phyloP scores from a whole-genome alignment of 1,140 invertebrate genomes.

The Brachionus paranguensis region DNA sequence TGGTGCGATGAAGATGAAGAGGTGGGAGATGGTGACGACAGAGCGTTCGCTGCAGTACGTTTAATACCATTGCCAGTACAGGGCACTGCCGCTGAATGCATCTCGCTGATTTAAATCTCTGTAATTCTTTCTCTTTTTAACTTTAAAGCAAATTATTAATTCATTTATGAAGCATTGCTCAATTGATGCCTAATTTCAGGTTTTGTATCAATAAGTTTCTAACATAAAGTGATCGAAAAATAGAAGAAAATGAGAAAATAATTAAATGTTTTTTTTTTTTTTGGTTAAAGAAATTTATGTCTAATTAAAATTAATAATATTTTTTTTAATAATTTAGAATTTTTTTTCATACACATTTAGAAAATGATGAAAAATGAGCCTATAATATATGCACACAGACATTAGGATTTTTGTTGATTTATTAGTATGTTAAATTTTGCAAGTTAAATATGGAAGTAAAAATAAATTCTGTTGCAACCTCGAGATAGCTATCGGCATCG shows the following conservation, averaged over 20 bases:
- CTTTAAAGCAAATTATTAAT: not conserved
- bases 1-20: not conserved
- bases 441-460: not conserved
- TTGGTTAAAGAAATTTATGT: not conserved
- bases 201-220: not conserved
- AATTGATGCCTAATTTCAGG: not conserved
- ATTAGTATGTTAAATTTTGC: not conserved
- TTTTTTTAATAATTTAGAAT: not conserved
- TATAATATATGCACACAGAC: constrained; percentile 24
- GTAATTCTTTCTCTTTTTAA: not conserved
- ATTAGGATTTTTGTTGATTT: constrained; percentile 1
- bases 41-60: constrained; percentile 33
- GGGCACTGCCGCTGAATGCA: constrained; percentile 31
- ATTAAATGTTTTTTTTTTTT: not conserved
- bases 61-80: constrained; percentile 38
- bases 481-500: not conserved
- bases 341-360: constrained; percentile 22
- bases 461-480: not conserved
- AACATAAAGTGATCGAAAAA: not conserved
- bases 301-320: constrained; percentile 21
- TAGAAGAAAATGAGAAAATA: not conserved
- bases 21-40: not conserved
- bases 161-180: not conserved
- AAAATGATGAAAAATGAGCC: not conserved
- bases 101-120: not conserved